phyloP scores from a whole-genome alignment of 2,113 vertebrate species.

The Picathartes gymnocephalus region DNA sequence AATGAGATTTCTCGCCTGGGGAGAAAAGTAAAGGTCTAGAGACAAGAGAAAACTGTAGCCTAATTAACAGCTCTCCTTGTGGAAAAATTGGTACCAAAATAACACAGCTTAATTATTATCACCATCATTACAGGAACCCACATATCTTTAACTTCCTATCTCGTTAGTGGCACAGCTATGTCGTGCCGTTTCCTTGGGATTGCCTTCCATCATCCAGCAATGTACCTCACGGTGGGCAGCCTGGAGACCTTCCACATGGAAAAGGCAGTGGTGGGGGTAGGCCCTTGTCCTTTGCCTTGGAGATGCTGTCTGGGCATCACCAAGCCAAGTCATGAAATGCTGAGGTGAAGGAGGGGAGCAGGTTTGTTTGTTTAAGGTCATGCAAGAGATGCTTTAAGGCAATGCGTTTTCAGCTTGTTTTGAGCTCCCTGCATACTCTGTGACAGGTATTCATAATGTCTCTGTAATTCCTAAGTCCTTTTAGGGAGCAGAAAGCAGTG shows the following conservation, averaged over 20 bases:
- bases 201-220: neutral
- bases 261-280: neutral
- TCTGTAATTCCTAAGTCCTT: neutral
- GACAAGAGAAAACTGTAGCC: neutral
- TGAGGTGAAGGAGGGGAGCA: neutral
- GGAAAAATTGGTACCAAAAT: neutral
- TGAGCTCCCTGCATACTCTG: neutral
- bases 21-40: slow-evolving; percentile 1
- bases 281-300: accelerated
- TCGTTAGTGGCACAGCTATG: accelerated
- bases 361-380: neutral
- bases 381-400: neutral
- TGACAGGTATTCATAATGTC: neutral
- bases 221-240: accelerated
- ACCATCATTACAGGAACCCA: neutral
- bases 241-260: neutral
- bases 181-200: accelerated
- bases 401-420: neutral
- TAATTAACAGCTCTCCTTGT: slow-evolving; percentile 13
- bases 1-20: neutral
- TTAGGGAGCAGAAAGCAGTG: neutral
- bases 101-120: slow-evolving; percentile 16
- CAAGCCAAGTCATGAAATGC: neutral
- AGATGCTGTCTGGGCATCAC: neutral
- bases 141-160: neutral